Percentiles rank a stretch among this genome's conserved stretches.
These are phyloP conservation scores for Temnothorax ravouxi DNA, from an alignment of 2,888 invertebrate genomes.

Conservation along the genomic window DNA sequence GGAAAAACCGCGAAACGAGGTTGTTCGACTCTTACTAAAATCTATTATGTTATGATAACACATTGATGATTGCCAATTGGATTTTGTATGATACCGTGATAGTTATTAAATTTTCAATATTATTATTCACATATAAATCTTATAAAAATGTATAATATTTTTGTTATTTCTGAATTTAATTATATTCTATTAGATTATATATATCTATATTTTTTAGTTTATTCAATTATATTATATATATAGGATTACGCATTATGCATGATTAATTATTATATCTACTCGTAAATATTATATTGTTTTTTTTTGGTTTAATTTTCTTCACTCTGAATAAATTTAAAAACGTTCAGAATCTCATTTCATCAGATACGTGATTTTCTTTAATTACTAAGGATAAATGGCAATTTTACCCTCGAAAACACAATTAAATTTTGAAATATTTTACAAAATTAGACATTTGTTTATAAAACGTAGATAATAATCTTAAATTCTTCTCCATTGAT, in stretches of 20 bases:
- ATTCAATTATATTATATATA: too few relatives aligned
- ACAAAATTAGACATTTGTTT: neutral
- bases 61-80: neutral
- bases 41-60: constrained; percentile 13
- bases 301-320: neutral
- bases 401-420: neutral
- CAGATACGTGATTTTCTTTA: neutral
- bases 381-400: neutral
- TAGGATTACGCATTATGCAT: neutral
- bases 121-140: neutral
- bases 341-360: neutral
- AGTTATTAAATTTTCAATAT: neutral
- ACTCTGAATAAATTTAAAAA: constrained; percentile 15
- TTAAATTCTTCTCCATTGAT: neutral
- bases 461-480: neutral
- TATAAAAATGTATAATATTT: neutral
- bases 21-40: neutral
- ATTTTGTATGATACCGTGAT: neutral
- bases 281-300: neutral
- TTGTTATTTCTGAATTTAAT: neutral
- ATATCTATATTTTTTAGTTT: too few relatives aligned
- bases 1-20: neutral
- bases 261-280: neutral
- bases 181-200: neutral
- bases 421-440: neutral